Percentiles rank a stretch among this genome's conserved stretches.
These are phyloP conservation scores for Unio delphinus DNA, from an alignment of 2,888 invertebrate species.

Conservation along the genomic window DNA sequence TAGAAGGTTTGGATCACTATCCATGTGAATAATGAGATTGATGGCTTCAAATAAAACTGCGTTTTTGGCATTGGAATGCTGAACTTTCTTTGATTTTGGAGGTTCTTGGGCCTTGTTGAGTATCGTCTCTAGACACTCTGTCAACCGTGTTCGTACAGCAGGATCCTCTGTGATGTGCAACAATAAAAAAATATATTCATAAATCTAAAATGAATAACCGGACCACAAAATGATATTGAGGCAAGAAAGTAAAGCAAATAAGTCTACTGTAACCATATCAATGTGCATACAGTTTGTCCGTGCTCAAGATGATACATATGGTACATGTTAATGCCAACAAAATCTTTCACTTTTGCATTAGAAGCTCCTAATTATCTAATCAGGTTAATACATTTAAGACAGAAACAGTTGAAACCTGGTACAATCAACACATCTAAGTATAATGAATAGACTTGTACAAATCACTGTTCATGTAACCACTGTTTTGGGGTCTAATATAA, in stretches of 20 bases:
- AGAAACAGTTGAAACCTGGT: too few species aligned
- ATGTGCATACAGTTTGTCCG: too few species aligned
- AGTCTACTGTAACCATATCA: too few species aligned
- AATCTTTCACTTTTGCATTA: too few species aligned
- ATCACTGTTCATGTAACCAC: too few species aligned
- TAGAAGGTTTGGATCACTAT: constrained; percentile 95
- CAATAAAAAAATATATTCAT: background rate
- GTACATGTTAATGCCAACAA: too few species aligned
- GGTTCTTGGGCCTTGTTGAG: constrained; percentile 99
- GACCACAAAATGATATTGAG: background rate
- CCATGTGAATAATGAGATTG: constrained; percentile 99
- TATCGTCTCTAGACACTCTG: constrained; percentile 98
- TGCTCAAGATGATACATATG: too few species aligned
- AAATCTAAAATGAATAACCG: background rate
- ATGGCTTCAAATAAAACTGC: constrained; percentile 99
- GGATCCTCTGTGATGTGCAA: constrained; percentile 79
- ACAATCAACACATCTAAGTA: too few species aligned
- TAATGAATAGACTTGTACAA: too few species aligned
- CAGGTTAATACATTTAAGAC: too few species aligned
- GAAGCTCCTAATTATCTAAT: too few species aligned
- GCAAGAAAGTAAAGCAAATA: background rate
- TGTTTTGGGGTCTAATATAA: too few species aligned
- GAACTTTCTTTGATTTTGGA: constrained; percentile 97
- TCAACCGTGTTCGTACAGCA: constrained; percentile 93
- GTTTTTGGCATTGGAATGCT: constrained; percentile 99